Conservation (phyloP, 1,140 invertebrate genomes). For the Cotesia typhae region DNA sequence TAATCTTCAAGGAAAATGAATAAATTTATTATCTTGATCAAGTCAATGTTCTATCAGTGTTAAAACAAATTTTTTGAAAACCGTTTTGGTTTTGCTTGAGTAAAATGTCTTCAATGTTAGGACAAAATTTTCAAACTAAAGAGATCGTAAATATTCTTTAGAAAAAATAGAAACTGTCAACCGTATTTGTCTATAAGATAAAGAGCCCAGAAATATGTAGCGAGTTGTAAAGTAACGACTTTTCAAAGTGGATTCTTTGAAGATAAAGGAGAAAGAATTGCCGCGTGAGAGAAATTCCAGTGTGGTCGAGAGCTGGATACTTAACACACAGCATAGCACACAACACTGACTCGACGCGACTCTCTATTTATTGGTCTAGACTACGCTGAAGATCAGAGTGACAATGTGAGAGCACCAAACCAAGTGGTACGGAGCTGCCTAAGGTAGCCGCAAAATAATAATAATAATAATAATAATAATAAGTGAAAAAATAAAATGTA, state of each 20-base stretch:
- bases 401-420: not conserved
- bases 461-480: not conserved
- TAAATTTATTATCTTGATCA: too few relatives aligned
- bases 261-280: constrained; percentile 20
- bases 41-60: too few relatives aligned
- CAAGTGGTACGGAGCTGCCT: too few relatives aligned
- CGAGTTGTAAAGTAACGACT: not conserved
- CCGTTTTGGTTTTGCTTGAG: too few relatives aligned
- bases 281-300: constrained; percentile 35
- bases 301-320: constrained; percentile 15
- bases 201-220: not conserved
- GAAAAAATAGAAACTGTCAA: too few relatives aligned
- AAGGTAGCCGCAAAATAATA: not conserved
- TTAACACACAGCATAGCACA: not conserved
- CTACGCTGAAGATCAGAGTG: not conserved
- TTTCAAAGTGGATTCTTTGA: not conserved
- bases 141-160: too few relatives aligned
- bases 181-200: too few relatives aligned
- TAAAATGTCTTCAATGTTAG: too few relatives aligned
- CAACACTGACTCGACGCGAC: constrained; percentile 18
- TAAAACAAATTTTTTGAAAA: too few relatives aligned
- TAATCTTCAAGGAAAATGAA: too few relatives aligned
- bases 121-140: too few relatives aligned
- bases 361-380: constrained; percentile 37
- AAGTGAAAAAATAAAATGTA: too few relatives aligned